These are phyloP conservation scores for Siniperca knerii DNA, from an alignment of 2,113 vertebrate genomes.

Conservation along the genomic window DNA sequence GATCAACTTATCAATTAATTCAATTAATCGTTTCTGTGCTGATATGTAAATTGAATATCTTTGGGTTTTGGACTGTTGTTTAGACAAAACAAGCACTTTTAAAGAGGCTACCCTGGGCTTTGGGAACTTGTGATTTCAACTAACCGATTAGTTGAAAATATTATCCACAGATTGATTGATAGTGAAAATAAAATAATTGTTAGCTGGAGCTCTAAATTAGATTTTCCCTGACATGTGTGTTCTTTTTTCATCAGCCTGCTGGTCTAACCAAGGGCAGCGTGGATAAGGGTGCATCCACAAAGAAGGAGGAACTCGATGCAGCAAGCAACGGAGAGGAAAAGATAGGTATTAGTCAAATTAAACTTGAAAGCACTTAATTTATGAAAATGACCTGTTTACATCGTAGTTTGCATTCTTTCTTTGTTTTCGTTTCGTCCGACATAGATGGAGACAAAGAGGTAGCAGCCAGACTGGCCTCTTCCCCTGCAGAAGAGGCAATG, in stretches of 20 bases:
- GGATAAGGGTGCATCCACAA: slow-evolving; percentile 75
- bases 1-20: background rate
- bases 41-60: background rate
- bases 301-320: slow-evolving; percentile 74
- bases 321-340: slow-evolving; percentile 64
- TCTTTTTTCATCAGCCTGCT: slow-evolving; percentile 77
- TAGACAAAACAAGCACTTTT: background rate
- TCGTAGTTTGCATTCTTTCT: background rate
- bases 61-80: background rate
- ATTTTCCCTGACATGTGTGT: background rate
- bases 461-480: slow-evolving; percentile 55
- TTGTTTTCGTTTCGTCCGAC: slow-evolving; percentile 2
- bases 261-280: slow-evolving; percentile 80
- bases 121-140: background rate
- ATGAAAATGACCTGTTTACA: background rate
- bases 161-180: background rate
- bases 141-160: background rate
- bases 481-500: slow-evolving; percentile 80
- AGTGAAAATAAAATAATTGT: background rate
- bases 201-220: background rate
- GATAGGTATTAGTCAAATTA: slow-evolving; percentile 64
- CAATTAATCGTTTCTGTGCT: background rate
- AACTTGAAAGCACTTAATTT: background rate
- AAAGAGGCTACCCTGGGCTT: background rate
- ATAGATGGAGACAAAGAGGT: slow-evolving; percentile 66